Conservation (phyloP, 2,113 vertebrate species). For the Cephalopterus ornatus region DNA sequence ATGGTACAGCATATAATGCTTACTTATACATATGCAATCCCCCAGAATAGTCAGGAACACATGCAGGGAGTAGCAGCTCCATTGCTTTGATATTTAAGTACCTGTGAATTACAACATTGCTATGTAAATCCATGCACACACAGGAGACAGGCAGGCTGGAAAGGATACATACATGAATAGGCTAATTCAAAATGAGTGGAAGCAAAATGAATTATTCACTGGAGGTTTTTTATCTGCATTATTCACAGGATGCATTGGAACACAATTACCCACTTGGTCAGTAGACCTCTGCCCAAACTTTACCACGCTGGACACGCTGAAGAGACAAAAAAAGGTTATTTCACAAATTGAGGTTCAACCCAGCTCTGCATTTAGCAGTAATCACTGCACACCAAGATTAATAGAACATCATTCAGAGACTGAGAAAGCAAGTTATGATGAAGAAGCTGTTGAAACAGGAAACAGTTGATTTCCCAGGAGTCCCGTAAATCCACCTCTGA, state of each 20-base stretch:
- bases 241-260: neutral
- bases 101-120: neutral
- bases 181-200: constrained; percentile 13
- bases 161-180: neutral
- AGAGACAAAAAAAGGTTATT: neutral
- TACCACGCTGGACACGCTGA: neutral
- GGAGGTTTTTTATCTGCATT: constrained; percentile 23
- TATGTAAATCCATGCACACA: neutral
- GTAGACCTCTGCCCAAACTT: neutral
- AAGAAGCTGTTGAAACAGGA: constrained; percentile 68
- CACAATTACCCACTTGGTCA: neutral
- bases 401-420: constrained; percentile 29
- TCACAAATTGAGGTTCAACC: neutral
- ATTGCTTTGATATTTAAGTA: constrained; percentile 29
- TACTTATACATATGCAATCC: neutral
- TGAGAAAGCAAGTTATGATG: constrained; percentile 49
- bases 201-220: constrained; percentile 43
- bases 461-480: constrained; percentile 67
- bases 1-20: neutral
- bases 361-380: neutral
- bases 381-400: constrained; percentile 27
- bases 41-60: neutral
- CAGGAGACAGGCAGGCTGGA: neutral
- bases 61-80: neutral
- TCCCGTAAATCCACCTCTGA: constrained; percentile 46